Evolutionary conservation across 92 coral and sea anemone species (phyloP).

Genomic region (Zoanthus solanderi): DNA sequence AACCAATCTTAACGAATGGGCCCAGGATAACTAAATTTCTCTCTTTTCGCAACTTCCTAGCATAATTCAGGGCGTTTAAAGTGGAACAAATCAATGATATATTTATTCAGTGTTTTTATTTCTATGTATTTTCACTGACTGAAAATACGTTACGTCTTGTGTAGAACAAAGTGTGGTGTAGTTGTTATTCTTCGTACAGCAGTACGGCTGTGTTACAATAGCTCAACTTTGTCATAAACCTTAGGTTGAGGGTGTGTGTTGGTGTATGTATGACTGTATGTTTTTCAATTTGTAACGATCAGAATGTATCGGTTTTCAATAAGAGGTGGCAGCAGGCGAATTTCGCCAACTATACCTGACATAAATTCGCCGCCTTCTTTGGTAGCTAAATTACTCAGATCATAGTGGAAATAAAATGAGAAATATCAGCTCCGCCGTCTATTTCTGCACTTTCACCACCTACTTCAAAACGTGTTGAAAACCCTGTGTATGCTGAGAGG

Average conservation of each 20-base stretch:
- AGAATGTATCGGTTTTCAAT: too few species aligned
- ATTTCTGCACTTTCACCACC: too few species aligned
- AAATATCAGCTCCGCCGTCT: neutral
- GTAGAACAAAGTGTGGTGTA: neutral
- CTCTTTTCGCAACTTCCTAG: too few species aligned
- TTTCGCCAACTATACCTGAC: neutral
- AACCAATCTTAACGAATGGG: too few species aligned
- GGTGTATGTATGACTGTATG: neutral
- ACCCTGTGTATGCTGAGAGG: neutral
- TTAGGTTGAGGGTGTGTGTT: neutral
- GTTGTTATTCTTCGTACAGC: neutral
- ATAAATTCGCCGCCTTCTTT: too few species aligned
- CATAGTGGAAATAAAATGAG: neutral
- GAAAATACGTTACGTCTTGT: neutral
- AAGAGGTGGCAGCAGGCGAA: neutral
- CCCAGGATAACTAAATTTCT: too few species aligned
- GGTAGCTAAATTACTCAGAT: neutral
- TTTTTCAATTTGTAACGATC: too few species aligned
- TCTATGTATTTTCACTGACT: neutral
- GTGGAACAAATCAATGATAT: neutral
- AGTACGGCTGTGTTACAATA: neutral
- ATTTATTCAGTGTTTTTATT: neutral
- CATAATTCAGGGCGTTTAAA: neutral
- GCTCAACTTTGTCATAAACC: neutral
- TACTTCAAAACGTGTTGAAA: too few species aligned